Conservation (phyloP, 2,888 invertebrate species). For the Apotomis betuletana region DNA sequence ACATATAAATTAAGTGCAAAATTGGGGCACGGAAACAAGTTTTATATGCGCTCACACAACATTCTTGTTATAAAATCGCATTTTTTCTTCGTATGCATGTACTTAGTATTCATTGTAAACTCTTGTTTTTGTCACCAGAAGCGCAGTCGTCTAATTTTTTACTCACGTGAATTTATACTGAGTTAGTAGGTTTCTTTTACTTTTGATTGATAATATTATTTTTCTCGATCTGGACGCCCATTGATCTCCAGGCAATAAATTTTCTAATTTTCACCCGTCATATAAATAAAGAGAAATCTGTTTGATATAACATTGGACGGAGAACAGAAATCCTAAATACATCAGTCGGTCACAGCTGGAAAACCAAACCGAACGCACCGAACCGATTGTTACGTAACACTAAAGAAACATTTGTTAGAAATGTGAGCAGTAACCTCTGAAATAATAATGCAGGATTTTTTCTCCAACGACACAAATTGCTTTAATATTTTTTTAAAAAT, state of each 20-base stretch:
- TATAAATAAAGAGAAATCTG: slow-evolving; percentile 21
- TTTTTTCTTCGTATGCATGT: no score
- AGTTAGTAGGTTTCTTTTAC: no score
- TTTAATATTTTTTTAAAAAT: no score
- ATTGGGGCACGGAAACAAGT: no score
- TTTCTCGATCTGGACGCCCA: background rate
- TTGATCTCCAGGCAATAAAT: slow-evolving; percentile 16
- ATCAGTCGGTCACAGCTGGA: slow-evolving; percentile 16
- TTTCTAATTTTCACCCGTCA: slow-evolving; percentile 1
- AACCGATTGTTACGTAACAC: slow-evolving; percentile 45
- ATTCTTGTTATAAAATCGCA: no score
- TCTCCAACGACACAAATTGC: no score
- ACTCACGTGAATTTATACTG: no score
- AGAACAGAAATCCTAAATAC: slow-evolving; percentile 36
- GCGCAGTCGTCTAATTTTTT: no score
- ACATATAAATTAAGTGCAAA: background rate
- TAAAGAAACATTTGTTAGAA: slow-evolving; percentile 24
- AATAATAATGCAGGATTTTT: no score
- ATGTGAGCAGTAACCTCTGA: background rate
- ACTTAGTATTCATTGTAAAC: no score
- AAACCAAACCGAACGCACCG: slow-evolving; percentile 36
- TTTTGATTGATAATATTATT: background rate
- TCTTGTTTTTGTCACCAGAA: no score
- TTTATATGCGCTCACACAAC: no score
- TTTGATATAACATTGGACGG: slow-evolving; percentile 8